Evolutionary conservation across 1,140 invertebrate genomes (phyloP), one percentile per base, ranked within the genome.

Genomic region (Aphaenogaster ashmeadi): DNA sequence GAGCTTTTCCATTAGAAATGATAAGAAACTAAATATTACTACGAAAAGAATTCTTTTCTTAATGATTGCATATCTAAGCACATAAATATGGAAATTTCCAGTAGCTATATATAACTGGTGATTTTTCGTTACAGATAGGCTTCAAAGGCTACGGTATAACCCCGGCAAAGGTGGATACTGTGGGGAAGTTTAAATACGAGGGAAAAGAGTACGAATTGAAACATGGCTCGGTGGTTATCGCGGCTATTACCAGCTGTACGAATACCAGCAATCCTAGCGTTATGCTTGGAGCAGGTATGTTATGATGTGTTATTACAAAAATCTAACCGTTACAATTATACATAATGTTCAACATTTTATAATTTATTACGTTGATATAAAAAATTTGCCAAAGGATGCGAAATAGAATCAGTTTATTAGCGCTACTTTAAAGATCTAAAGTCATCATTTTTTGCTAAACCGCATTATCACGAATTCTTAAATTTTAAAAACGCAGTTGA

Each of bases 211-310:
- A 99, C 93, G 96, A 95, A n/a, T 96, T 99, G 33, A 96, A 94
- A 2, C 99, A 99, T 95, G 99, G 99, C 7, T 99, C 98, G 0
- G 99, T 99, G 11, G 98, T 99, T 21, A 99, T 99, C 90, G 98
- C 99, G 0, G 99, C 99, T 33, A 99, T 99, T 88, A 99, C 99
- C 0, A 98, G 98, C 62, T 99, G 99, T 95, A 99, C 99, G 18
- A 99, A 99, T 94, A 99, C 99, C 2, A 98, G 98, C 87, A 99
- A 99, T 95, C 99, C 99, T 0, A 99, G 98, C 89, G 99, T 99
- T 6, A 99, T 99, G 99, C 96, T 99, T 27, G 99, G 98, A 50
- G 98, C 98, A 94, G 97, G 97, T 97, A 95, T 64, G n/a, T 18
- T 62, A n/a, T 21, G 2, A 60, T 27, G 27, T 38, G 64, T 78